Conservation (phyloP, 2,797 vertebrate species). For the Ispidina picta region DNA sequence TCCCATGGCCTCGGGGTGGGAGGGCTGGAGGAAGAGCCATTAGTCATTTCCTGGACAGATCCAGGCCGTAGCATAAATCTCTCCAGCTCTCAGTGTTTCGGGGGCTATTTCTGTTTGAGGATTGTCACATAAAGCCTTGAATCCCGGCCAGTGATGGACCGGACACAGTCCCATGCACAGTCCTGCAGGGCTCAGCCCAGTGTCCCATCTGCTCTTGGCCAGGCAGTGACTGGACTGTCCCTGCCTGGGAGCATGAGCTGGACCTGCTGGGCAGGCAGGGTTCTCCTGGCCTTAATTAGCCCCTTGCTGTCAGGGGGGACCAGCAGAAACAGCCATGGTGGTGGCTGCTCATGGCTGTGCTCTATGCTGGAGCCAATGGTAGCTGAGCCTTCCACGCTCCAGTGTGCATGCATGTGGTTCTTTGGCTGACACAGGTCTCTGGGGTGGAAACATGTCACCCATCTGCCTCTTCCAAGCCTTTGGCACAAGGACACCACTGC, state of each 20-base stretch:
- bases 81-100: not conserved
- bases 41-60: slow-evolving; percentile 31
- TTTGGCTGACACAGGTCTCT: not conserved
- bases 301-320: not conserved
- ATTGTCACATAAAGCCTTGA: not conserved
- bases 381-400: not conserved
- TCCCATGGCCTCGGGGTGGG: not conserved
- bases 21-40: not conserved
- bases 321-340: not conserved
- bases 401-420: accelerated
- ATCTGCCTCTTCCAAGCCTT: not conserved
- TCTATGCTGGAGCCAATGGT: not conserved
- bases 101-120: slow-evolving; percentile 19
- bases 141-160: not conserved
- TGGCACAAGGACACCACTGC: not conserved
- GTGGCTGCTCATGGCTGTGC: not conserved
- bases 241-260: not conserved
- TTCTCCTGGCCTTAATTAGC: not conserved
- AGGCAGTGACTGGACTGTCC: not conserved
- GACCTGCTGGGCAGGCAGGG: not conserved
- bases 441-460: not conserved
- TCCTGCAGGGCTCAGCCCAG: not conserved
- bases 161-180: not conserved
- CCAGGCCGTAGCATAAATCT: not conserved
- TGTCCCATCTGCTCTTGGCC: slow-evolving; percentile 4